These are phyloP conservation scores for Slavum lentiscoides DNA, from an alignment of 2,888 invertebrate genomes.

Conservation along the genomic window DNA sequence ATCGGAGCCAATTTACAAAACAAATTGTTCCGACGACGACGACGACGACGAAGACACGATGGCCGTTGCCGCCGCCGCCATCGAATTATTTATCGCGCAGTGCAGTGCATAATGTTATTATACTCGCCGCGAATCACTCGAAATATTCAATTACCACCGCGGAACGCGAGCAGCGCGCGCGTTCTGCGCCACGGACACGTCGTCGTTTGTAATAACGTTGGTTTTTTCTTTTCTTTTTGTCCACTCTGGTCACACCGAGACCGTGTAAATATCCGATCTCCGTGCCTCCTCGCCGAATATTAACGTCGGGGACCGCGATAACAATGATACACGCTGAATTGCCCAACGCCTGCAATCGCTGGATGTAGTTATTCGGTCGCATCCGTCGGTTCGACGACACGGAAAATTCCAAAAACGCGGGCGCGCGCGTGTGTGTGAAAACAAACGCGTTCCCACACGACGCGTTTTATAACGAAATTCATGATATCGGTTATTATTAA, in stretches of 20 bases:
- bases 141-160: constrained; percentile 43
- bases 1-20: constrained; percentile 53
- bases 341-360: too few species aligned
- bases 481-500: too few species aligned
- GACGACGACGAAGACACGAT: too few species aligned
- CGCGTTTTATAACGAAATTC: too few species aligned
- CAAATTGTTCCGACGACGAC: constrained; percentile 39
- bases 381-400: background rate
- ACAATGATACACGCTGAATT: too few species aligned
- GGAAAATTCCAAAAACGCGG: background rate
- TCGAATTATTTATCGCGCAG: constrained; percentile 27
- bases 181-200: background rate
- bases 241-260: background rate
- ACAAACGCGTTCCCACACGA: too few species aligned
- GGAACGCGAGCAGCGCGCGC: too few species aligned
- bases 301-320: background rate
- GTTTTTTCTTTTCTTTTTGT: background rate
- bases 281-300: background rate
- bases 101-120: background rate
- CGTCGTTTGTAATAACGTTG: too few species aligned
- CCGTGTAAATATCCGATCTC: constrained; percentile 13
- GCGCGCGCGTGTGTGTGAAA: too few species aligned
- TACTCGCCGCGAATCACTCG: constrained; percentile 28
- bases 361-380: too few species aligned
- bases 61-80: too few species aligned